Base-by-base conservation (phyloP, 1,140 invertebrate species). In the Aphelenchoides besseyi region DNA sequence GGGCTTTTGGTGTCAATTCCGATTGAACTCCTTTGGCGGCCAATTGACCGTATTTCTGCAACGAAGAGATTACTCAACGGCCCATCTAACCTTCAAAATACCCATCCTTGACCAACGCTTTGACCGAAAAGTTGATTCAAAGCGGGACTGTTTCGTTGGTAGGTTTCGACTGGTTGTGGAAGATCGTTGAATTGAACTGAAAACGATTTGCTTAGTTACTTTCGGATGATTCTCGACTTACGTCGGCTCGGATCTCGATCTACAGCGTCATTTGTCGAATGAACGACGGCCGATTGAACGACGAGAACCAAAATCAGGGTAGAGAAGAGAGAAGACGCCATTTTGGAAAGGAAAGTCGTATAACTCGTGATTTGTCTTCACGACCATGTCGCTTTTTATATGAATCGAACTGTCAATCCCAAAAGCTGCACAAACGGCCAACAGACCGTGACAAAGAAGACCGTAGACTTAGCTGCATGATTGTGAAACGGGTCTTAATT, bases 21-120 rank as follows among this genome's bases (percentile, higher is more conserved):
- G 5, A 8, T 33, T 18, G 55, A 18, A 59, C 18, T 8, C 55
- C 55, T 23, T 59, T 59, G 55, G 55, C 55, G 18, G 55, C 55
- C 55, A 59, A 33, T 33, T 59, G 55, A 23, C 55, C 55, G 18
- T 59, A 59, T 33, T 59, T 59, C n/a, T n/a, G n/a, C n/a, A n/a
- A n/a, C n/a, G n/a, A n/a, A n/a, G n/a, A n/a, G n/a, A n/a, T n/a
- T n/a, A n/a, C n/a, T n/a, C n/a, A n/a, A n/a, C n/a, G n/a, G n/a
- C n/a, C n/a, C n/a, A n/a, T n/a, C n/a, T n/a, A n/a, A n/a, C n/a
- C n/a, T n/a, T n/a, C n/a, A n/a, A n/a, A n/a, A n/a, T n/a, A n/a
- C n/a, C 55, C 55, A 59, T 5, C 55, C 18, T 23, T 59, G 55
- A 8, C 55, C 55, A 33, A 18, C 18, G 5, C 5, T 16, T 33